Base-by-base conservation (phyloP, 2,113 vertebrate genomes). In the Oreochromis tanganicae region DNA sequence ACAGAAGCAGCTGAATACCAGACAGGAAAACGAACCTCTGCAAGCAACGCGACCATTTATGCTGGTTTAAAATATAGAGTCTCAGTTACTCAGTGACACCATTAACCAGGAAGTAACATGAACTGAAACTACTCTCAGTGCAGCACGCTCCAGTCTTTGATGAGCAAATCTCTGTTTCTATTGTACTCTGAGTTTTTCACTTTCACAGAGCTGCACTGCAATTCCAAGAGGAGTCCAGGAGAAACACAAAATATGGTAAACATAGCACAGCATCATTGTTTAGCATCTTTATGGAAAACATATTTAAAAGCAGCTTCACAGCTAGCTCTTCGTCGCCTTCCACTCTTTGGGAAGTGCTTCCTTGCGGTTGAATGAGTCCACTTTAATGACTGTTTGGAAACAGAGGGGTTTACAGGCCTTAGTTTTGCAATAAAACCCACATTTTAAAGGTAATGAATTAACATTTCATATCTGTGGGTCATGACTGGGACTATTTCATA, bases 331-430 rank as follows among this genome's bases (percentile, higher is more conserved):
- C 38, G 21, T 46, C 21, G 0, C 8, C 38, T 2, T 46, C 13
- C 68, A 71, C 66, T 24, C 38, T 71, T 24, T 71, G n/a, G 36
- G 63, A 73, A 43, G 38, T 73, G 66, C 21, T 46, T 73, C n/a
- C 21, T 1, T 27, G 21, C 1, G 4, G 12, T 9, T 21, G 38
- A 3, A n/a, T 16, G 66, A 24, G n/a, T 43, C 66, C n/a, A 71
- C 38, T 71, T 71, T 4, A 24, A 43, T 24, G 36, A 43, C 36
- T 24, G 36, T 24, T 71, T 71, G 36, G 1, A 2, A 71, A 71
- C 12, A 71, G n/a, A 71, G 7, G 4, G 4, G 12, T 41, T 43
- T 71, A 71, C 66, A 71, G 13, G 46, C 21, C 12, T 24, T 73
- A 24, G 41, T 71, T 71, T 43, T 71, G n/a, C n/a, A 43, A 43